These are phyloP conservation scores for Ashinkailepas kermadecensis DNA, from an alignment of 2,888 invertebrate species.

Conservation along the genomic window DNA sequence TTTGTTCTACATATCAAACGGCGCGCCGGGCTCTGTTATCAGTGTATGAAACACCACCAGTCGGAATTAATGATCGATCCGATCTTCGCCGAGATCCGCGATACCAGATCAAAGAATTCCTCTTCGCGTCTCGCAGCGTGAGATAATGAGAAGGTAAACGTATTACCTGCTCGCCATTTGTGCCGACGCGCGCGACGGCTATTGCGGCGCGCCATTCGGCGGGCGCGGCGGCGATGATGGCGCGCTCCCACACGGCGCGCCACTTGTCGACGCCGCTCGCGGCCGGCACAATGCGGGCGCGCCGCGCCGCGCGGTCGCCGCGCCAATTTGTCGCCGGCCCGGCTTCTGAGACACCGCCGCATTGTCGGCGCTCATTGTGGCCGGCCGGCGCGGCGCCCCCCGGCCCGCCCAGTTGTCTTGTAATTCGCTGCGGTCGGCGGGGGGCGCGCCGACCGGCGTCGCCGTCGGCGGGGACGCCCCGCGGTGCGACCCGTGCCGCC, in stretches of 20 bases:
- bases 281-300: background rate
- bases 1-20: constrained; percentile 21
- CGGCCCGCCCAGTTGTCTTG: background rate
- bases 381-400: background rate
- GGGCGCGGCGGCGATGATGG: background rate
- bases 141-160: constrained; percentile 21
- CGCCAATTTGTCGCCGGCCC: background rate
- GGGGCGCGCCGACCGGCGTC: background rate
- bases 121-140: constrained; percentile 8
- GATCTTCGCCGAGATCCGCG: background rate
- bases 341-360: background rate
- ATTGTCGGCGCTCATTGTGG: constrained; percentile 10
- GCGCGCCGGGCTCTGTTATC: background rate
- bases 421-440: constrained; percentile 1
- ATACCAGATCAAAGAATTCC: constrained; percentile 20
- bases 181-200: background rate
- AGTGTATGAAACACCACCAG: constrained; percentile 11
- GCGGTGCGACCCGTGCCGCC: background rate
- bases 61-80: constrained; percentile 12
- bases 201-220: background rate
- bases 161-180: constrained; percentile 1
- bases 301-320: background rate
- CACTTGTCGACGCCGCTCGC: too few species aligned
- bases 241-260: background rate
- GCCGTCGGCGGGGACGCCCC: background rate